Base-by-base conservation (phyloP, 2,888 invertebrate genomes). In the Frankliniella fusca region DNA sequence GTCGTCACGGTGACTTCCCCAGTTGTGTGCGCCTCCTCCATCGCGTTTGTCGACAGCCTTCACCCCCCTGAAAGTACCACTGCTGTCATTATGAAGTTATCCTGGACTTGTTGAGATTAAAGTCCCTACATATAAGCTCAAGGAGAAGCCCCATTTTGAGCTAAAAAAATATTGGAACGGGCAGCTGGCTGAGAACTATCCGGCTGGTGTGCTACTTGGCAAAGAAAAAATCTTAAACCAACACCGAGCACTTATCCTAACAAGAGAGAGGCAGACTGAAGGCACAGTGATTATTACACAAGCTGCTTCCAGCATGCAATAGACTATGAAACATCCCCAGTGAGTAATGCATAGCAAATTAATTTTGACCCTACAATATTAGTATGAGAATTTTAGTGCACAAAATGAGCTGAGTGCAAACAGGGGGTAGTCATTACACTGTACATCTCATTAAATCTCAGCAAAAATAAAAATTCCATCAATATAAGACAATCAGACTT, bases 11-110 rank as follows among this genome's bases (percentile, higher is more conserved):
- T 95, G 92, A 85, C 95, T 95, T 86, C 97, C 97, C 97, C 98
- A 98, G 90, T 98, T 98, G 89, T 96, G 96, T 85, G 97, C 94
- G 85, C 97, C 98, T 88, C 93, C 95, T 86, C 97, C 98, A 86
- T 98, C 97, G 85, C 95, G 94, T 90, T 98, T 98, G 89, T 97
- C 97, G 86, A 96, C 92, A 84, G 97, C 92, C 90, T 97, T 97
- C 84, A 97, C 93, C 86, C 97, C 97, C 87, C 92, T 92, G 89
- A 88, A 90, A 90, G 70, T 76, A 89, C 88, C 88, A 88, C 89
- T 89, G 88, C 87, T 88, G 88, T 88, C 88, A 89, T 88, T 88
- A 88, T 87, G 86, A 85, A 83, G 81, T 81, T 65, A 70, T 81
- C 28, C 48, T 61, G n/a, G 61, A 61, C 61, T 18, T 15, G 61